Conservation (phyloP, 2,113 vertebrate genomes). For the Megaceryle maxima region DNA sequence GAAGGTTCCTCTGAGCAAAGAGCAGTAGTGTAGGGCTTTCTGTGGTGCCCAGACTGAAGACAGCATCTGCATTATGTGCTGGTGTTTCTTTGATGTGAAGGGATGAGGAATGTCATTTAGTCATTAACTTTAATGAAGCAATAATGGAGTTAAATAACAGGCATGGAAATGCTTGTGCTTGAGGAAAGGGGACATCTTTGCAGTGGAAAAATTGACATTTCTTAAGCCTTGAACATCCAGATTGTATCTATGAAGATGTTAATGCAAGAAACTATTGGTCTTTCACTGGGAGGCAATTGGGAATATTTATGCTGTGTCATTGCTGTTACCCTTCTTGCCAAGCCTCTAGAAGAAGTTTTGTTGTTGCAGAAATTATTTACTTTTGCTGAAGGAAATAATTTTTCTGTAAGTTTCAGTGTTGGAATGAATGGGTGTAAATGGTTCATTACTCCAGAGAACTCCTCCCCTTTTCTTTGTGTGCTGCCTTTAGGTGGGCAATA, state of each 20-base stretch:
- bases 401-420: neutral
- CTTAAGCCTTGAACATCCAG: neutral
- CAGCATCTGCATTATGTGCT: neutral
- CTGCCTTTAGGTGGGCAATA: slow-evolving; percentile 71
- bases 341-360: neutral
- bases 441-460: neutral
- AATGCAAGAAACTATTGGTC: neutral
- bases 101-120: neutral
- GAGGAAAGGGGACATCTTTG: neutral
- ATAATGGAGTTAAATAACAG: neutral
- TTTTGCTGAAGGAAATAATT: neutral
- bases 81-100: neutral
- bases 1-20: neutral
- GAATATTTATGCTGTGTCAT: neutral
- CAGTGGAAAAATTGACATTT: neutral
- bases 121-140: neutral
- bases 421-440: neutral
- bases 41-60: neutral
- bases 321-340: neutral
- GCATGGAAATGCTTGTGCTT: neutral
- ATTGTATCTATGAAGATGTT: neutral
- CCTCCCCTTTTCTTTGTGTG: neutral
- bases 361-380: neutral
- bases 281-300: neutral
- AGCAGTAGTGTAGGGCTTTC: neutral